A percentile compares a stretch with the other conserved stretches of the same genome.
These are phyloP conservation scores for Sebastiscus tertius DNA, from an alignment of 2,797 vertebrate species.

Conservation along the genomic window DNA sequence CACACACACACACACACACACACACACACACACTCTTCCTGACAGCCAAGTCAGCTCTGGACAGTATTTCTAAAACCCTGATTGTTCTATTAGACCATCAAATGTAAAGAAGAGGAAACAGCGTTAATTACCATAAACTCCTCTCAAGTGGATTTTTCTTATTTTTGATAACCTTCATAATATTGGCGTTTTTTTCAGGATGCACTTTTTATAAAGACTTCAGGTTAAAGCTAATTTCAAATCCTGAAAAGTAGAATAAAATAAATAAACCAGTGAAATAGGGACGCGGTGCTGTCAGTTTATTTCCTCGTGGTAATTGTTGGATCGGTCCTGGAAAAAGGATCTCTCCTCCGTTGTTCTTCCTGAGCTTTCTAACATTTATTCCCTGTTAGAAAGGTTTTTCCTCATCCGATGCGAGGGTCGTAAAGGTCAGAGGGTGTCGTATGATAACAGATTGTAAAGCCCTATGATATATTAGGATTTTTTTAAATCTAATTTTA, in stretches of 20 bases:
- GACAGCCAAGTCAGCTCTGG: constrained; percentile 31
- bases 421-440: no score
- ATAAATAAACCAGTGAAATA: background rate
- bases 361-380: no score
- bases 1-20: background rate
- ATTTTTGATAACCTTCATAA: background rate
- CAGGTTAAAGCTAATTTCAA: background rate
- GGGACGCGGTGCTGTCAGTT: background rate
- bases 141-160: no score
- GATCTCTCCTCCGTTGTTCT: no score
- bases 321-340: no score
- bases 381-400: no score
- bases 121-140: constrained; percentile 10
- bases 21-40: background rate
- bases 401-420: no score
- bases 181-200: background rate
- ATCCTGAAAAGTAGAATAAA: background rate
- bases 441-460: no score
- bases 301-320: background rate
- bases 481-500: no score
- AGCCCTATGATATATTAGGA: no score
- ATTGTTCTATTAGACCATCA: constrained; percentile 35
- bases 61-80: constrained; percentile 26
- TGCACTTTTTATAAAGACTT: background rate
- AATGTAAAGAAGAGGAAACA: constrained; percentile 16